Evolutionary conservation across 2,888 invertebrate species (phyloP).

Genomic region (Tiliacea citrago): DNA sequence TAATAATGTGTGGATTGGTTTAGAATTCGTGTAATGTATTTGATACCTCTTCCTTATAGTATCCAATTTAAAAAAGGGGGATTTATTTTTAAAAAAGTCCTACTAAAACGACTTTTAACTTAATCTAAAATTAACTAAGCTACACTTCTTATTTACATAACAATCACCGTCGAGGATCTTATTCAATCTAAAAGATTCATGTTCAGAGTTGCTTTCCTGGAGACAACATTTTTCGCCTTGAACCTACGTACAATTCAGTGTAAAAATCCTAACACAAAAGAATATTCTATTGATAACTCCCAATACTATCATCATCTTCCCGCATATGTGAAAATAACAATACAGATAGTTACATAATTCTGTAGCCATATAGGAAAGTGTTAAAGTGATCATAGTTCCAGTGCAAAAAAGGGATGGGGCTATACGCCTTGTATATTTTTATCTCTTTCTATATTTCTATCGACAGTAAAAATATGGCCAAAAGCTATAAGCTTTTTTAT

Average conservation of each 20-base stretch:
- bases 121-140: not conserved
- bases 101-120: not conserved
- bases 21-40: not conserved
- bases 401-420: not conserved
- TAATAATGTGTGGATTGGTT: not conserved
- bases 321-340: constrained; percentile 25
- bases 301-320: not conserved
- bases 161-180: not conserved
- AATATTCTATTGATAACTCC: constrained; percentile 6
- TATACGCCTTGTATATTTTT: not conserved
- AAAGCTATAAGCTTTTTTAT: constrained; percentile 42
- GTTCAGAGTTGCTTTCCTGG: not conserved
- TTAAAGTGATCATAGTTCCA: constrained; percentile 15
- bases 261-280: constrained; percentile 4
- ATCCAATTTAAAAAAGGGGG: too few species aligned
- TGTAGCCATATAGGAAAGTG: not conserved
- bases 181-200: not conserved
- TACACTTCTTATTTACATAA: not conserved
- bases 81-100: too few species aligned
- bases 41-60: not conserved
- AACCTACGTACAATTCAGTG: not conserved
- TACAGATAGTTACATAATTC: constrained; percentile 21
- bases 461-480: constrained; percentile 22
- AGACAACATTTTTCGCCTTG: not conserved
- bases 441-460: constrained; percentile 20